Evolutionary conservation across 2,888 invertebrate genomes (phyloP).

Genomic region (Hirtodrosophila trivittata): DNA sequence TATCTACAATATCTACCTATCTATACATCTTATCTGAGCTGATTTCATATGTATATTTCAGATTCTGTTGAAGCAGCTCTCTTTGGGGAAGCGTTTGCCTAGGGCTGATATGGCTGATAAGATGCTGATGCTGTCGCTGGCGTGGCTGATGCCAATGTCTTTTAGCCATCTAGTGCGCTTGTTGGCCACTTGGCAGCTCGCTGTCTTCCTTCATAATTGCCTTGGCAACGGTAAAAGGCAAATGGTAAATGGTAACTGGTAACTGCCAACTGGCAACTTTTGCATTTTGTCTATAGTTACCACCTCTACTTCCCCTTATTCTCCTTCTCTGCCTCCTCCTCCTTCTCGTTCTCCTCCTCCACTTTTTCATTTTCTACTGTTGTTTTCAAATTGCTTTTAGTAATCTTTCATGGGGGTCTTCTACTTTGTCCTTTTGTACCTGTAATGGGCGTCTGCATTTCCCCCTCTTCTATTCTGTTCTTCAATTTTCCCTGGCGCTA

Average conservation of each 20-base stretch:
- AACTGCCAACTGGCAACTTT: slow-evolving; percentile 34
- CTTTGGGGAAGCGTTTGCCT: slow-evolving; percentile 23
- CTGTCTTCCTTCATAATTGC: slow-evolving; percentile 56
- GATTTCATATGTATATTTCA: no score
- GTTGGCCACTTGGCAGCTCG: slow-evolving; percentile 54
- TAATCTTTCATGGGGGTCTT: slow-evolving; percentile 47
- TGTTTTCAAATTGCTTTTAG: slow-evolving; percentile 75
- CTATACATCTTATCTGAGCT: no score
- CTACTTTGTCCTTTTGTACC: slow-evolving; percentile 2
- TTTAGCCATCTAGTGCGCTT: slow-evolving; percentile 14
- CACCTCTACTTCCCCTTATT: neutral
- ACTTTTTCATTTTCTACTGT: slow-evolving; percentile 19
- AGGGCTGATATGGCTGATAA: slow-evolving; percentile 36
- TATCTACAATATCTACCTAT: neutral
- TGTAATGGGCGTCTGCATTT: slow-evolving; percentile 12
- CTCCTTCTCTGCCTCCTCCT: neutral
- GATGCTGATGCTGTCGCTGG: slow-evolving; percentile 23
- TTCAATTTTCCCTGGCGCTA: slow-evolving; percentile 13
- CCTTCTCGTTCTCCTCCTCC: neutral
- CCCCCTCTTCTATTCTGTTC: neutral
- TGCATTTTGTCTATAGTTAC: slow-evolving; percentile 50
- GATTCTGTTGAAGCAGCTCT: neutral
- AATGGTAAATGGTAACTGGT: slow-evolving; percentile 4
- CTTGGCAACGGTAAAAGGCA: slow-evolving; percentile 49
- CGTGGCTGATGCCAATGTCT: slow-evolving; percentile 43